Base-by-base conservation (phyloP, 1,140 invertebrate genomes). In the Hydropsyche tenuis region DNA sequence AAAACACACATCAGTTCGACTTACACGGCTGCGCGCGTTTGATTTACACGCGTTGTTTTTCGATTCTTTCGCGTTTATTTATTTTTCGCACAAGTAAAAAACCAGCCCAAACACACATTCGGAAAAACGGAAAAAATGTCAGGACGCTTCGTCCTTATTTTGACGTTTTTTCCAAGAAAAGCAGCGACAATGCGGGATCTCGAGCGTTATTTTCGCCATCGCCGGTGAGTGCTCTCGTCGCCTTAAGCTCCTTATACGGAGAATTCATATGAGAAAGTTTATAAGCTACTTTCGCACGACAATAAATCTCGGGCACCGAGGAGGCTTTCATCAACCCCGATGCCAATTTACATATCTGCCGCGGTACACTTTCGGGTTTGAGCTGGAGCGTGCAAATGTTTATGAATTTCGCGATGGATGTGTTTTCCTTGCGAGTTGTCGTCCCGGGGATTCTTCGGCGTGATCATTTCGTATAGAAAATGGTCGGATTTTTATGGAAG, bases 251-350 rank as follows among this genome's bases (percentile, higher is more conserved):
- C 48, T 53, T 53, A 53, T 53, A 20, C 5, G 48, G 4, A 20
- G 18, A 53, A 53, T 53, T 53, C 20, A 53, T 53, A 37, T 37
- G 6, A 53, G 48, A 53, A 53, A 53, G 16, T 53, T 53, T 53
- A 53, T 53, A 53, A 53, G 48, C 48, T 53, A 53, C 48, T 53
- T 53, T 53, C 48, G 48, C 16, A 37, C 16, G 48, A 53, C 46
- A 18, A 48, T 48, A 48, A 48, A 48, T 48, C 46, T 48, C 12
- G 46, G 14, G 46, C 16, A 9, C 3, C 3, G 30, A 37, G 12
- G 14, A n/a, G 12, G 46, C 46, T 48, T 48, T 48, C 46, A 48
- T 48, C 46, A 16, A 18, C 4, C 20, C 5, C 16, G 16, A 18
- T 53, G 48, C 16, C 48, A 53, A 53, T 53, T 18, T 53, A 53